Evolutionary conservation across 1,140 invertebrate species (phyloP).

Genomic region (Eufriesea mexicana): DNA sequence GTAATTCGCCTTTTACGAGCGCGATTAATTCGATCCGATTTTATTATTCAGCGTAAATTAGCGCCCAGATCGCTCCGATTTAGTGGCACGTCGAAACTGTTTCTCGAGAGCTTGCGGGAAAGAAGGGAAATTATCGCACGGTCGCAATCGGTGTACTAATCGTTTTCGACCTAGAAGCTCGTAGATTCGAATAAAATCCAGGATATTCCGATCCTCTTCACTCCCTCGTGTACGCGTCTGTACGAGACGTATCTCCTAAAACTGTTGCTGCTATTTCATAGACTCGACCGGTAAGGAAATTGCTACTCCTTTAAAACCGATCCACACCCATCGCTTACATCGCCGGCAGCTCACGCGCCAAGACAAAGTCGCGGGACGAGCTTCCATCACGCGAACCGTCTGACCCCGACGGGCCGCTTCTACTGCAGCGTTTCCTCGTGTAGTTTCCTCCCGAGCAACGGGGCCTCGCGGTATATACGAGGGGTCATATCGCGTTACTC

Average conservation of each 20-base stretch:
- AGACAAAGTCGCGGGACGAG: constrained; percentile 38
- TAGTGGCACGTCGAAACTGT: too few species aligned
- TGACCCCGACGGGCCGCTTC: constrained; percentile 36
- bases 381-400: constrained; percentile 33
- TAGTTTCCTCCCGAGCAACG: background rate
- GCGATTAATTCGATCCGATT: constrained; percentile 19
- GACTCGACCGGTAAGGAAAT: too few species aligned
- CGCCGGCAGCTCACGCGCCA: background rate
- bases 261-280: too few species aligned
- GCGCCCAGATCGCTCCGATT: too few species aligned
- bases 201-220: too few species aligned
- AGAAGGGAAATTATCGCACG: too few species aligned
- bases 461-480: background rate
- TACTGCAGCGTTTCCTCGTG: constrained; percentile 39
- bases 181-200: too few species aligned
- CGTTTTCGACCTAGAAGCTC: too few species aligned
- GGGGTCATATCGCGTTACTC: constrained; percentile 50
- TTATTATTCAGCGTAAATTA: background rate
- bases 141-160: too few species aligned
- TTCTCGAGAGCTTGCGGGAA: too few species aligned
- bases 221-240: too few species aligned
- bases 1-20: constrained; percentile 33
- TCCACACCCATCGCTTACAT: background rate
- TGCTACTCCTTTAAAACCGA: background rate
- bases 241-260: too few species aligned